These are phyloP conservation scores for Eulemur macaco DNA, from an alignment of 2,113 vertebrate species.

Conservation along the genomic window DNA sequence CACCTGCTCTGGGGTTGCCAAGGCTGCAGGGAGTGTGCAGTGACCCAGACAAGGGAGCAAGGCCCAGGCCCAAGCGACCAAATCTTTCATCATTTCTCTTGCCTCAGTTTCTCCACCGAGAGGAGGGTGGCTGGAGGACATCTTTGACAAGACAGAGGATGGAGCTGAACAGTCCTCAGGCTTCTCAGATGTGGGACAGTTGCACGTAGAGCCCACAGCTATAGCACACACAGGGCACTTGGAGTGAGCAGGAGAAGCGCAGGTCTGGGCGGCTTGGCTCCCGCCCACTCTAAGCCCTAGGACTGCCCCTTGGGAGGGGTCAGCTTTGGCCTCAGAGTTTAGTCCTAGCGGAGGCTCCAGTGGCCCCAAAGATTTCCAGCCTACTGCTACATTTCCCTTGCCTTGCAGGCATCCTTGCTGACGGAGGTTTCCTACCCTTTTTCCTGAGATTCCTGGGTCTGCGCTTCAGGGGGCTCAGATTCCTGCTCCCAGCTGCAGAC, in stretches of 20 bases:
- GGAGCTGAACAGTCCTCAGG: neutral
- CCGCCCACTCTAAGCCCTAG: neutral
- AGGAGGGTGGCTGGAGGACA: neutral
- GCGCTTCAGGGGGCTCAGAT: neutral
- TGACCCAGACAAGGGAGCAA: neutral
- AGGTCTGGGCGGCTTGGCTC: slow-evolving; percentile 3
- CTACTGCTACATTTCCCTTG: neutral
- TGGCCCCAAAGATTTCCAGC: neutral
- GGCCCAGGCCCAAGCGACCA: neutral
- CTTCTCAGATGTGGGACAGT: neutral
- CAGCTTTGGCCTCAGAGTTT: slow-evolving; percentile 17
- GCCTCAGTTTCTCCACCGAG: neutral
- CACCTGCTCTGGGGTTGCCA: slow-evolving; percentile 59
- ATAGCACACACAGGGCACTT: neutral
- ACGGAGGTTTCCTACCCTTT: neutral
- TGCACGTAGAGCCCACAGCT: neutral
- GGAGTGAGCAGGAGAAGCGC: neutral
- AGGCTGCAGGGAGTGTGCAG: neutral
- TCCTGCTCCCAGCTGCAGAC: neutral
- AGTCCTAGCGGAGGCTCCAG: neutral
- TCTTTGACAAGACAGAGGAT: neutral
- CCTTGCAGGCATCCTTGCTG: neutral
- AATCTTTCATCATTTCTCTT: slow-evolving; percentile 20
- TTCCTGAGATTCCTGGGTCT: neutral
- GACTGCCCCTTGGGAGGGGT: slow-evolving; percentile 65